phyloP scores from a whole-genome alignment of 92 coral and sea anemone species.

The Heteractis magnifica region DNA sequence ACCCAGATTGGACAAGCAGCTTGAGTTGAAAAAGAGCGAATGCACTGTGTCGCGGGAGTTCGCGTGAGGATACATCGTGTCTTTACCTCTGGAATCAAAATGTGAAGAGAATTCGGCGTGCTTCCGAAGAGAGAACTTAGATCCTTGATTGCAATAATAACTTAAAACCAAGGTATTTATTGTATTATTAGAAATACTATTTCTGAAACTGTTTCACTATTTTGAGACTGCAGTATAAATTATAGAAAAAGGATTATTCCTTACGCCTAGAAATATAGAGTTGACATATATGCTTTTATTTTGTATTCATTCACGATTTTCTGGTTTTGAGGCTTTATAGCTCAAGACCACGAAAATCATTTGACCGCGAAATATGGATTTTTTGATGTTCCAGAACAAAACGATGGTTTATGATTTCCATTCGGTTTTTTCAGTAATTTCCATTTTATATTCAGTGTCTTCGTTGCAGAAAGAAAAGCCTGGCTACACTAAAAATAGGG shows the following conservation, averaged over 20 bases:
- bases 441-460: background rate
- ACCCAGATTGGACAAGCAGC: background rate
- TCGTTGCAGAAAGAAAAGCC: background rate
- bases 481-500: background rate
- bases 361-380: too few species aligned
- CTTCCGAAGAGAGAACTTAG: background rate
- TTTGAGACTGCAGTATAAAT: too few species aligned
- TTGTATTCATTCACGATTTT: too few species aligned
- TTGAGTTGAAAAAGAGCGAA: too few species aligned
- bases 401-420: too few species aligned
- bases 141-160: background rate
- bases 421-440: background rate
- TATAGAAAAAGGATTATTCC: too few species aligned
- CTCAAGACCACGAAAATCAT: too few species aligned
- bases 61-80: background rate
- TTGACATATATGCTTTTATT: too few species aligned
- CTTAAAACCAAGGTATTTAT: background rate
- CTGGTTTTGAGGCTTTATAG: too few species aligned
- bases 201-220: background rate
- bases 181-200: background rate
- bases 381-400: too few species aligned
- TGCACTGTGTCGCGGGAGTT: background rate
- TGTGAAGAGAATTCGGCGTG: background rate
- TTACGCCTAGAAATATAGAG: too few species aligned
- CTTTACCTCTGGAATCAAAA: background rate